Evolutionary conservation across 2,888 invertebrate genomes (phyloP), one percentile per base, ranked within the genome.

Genomic region (Rhagonycha lutea): DNA sequence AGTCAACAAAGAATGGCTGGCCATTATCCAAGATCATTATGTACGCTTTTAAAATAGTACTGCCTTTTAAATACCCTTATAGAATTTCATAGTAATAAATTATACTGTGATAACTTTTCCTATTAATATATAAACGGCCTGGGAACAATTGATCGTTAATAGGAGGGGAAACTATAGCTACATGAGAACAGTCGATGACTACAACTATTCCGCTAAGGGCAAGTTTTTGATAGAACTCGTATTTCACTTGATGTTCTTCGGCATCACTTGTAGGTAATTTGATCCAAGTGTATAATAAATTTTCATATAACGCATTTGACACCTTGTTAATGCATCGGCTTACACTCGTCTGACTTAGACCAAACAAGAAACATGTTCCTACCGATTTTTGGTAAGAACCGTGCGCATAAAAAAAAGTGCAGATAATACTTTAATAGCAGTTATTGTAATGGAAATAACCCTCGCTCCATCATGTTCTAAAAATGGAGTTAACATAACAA

Each of bases 321-420:
- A 62, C 62, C 2, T 1, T 14, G 8, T 69, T 71, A 24, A 71
- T 67, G 4, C 14, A 71, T 24, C 60, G 14, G 23, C 61, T 67
- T 12, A 71, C 65, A 3, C 8, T n/a, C 1, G 68, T 11, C 23
- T 68, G 68, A 10, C 11, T 12, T 24, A 68, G 2, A 14, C 9
- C 29, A 68, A 29, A 12, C 2, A 18, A 12, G 14, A 2, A 8
- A 67, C n/a, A 3, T 1, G 14, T 14, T 71, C 71, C 71, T 9
- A 71, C 70, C 14, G 12, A 14, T 9, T 10, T 23, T 24, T 71
- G 71, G 5, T 68, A 71, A 67, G 23, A 23, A 2, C 71, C 71
- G 70, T 71, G 63, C 7, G 14, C 71, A 71, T 18, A 71, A 71
- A 71, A 71, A 71, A 24, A n/a, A 71, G 68, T 26, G 71, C 68